Conservation (phyloP, 2,888 invertebrate genomes). For the Orchesellides sinensis region DNA sequence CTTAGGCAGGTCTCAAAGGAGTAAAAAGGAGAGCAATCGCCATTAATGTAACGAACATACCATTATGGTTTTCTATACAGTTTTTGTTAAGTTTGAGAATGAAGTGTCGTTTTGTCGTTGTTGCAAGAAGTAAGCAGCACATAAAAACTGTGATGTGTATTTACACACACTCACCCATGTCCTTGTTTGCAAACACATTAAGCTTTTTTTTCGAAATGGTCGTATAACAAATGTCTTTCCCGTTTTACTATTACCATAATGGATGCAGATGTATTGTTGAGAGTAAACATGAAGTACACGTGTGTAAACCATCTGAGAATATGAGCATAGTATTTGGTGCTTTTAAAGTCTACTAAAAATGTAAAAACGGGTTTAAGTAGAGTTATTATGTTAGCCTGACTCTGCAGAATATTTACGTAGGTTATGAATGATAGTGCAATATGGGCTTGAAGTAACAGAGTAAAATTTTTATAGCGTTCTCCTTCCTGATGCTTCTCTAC, state of each 20-base stretch:
- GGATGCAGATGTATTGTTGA: neutral
- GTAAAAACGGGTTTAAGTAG: too few species aligned
- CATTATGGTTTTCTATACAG: neutral
- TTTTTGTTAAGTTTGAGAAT: slow-evolving; percentile 2
- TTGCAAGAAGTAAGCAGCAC: slow-evolving; percentile 18
- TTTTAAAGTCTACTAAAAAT: neutral
- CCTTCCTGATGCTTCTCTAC: too few species aligned
- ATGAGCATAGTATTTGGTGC: too few species aligned
- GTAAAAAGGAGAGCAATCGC: neutral
- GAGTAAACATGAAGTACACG: neutral
- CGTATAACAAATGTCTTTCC: slow-evolving; percentile 35
- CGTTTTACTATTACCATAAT: slow-evolving; percentile 10
- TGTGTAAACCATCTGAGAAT: neutral
- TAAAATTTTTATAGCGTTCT: too few species aligned
- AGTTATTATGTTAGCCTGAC: too few species aligned
- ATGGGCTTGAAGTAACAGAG: too few species aligned
- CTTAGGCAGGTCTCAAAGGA: neutral
- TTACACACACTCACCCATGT: neutral
- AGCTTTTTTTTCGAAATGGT: neutral
- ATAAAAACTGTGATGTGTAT: neutral
- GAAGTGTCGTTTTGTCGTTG: slow-evolving; percentile 13
- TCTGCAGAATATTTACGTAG: too few species aligned
- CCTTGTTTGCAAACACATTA: slow-evolving; percentile 26
- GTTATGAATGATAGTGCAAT: too few species aligned
- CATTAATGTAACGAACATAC: neutral